Base-by-base conservation (phyloP, 2,888 invertebrate genomes). In the Amblyteles armatorius region DNA sequence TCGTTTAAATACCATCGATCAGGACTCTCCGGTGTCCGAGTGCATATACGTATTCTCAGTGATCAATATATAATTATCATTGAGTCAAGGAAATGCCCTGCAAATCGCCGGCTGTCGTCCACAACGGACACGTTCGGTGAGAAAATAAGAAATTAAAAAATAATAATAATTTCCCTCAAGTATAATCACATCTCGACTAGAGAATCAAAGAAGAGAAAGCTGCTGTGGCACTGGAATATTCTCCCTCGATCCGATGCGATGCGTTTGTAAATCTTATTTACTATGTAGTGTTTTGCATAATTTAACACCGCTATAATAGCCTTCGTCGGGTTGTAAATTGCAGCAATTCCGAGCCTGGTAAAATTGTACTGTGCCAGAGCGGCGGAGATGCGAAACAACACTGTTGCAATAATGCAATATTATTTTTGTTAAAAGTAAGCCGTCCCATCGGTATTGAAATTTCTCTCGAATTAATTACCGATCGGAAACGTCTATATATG, bases 161-260 rank as follows among this genome's bases (percentile, higher is more conserved):
- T 13, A 44, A 3, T 13, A 48, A 48, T 16, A 48, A 48, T 48
- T 33, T 68, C 50, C 50, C 63, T 73, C 72, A 68, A 72, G 71
- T 50, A 77, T 80, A 80, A 84, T 80, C 73, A 77, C 77, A 78
- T 84, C 73, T 76, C 65, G 9, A 68, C 71, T 50, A 63, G 67
- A 52, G 84, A 78, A 77, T 81, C 72, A 40, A 80, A 77, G 71
- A 78, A 60, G 80, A 84, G 83, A 84, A 80, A 84, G 79, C 74
- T 67, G 29, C 33, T 48, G 67, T 36, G 48, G 36, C 57, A 67
- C 77, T 11, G 57, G 71, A 76, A 63, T 65, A 40, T 76, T 48
- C n/a, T 50, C 36, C 77, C 65, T 48, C 71, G 50, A 68, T 83
- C 63, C 22, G 71, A 83, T n/a, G 33, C 11, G 33, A 63, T 63